These are phyloP conservation scores for Dryas iulia DNA, from an alignment of 1,140 invertebrate species.

Conservation along the genomic window DNA sequence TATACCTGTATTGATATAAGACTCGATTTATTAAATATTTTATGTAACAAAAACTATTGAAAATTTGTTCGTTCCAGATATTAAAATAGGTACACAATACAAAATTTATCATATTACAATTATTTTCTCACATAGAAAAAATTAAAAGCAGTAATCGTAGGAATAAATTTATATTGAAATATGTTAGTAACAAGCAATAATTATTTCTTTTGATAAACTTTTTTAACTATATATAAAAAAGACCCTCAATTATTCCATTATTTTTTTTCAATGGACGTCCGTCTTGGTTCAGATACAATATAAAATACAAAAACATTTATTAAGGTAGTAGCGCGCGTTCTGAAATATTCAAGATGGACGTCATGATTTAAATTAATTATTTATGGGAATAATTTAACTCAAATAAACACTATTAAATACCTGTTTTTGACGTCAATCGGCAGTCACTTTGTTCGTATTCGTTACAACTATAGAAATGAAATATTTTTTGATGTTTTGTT, in stretches of 20 bases:
- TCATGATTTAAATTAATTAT: neutral
- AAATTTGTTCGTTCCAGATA: neutral
- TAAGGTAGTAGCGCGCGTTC: constrained; percentile 33
- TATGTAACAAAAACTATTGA: neutral
- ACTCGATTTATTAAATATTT: neutral
- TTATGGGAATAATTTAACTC: neutral
- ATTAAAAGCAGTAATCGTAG: too few species aligned
- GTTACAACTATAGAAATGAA: neutral
- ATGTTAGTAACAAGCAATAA: neutral
- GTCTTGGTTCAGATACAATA: constrained; percentile 17
- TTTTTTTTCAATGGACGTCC: neutral
- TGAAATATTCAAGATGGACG: constrained; percentile 18
- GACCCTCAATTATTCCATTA: neutral
- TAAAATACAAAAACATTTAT: constrained; percentile 16
- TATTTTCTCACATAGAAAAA: too few species aligned
- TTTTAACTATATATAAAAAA: neutral
- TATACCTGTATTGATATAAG: neutral
- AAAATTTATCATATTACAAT: too few species aligned
- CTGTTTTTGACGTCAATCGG: neutral
- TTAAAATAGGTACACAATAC: neutral
- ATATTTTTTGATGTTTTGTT: neutral
- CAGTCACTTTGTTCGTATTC: neutral
- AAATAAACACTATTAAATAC: neutral
- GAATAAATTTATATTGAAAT: neutral
- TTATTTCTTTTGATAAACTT: neutral